These are phyloP conservation scores for Danio choprae DNA, from an alignment of 2,797 vertebrate species.

Conservation along the genomic window DNA sequence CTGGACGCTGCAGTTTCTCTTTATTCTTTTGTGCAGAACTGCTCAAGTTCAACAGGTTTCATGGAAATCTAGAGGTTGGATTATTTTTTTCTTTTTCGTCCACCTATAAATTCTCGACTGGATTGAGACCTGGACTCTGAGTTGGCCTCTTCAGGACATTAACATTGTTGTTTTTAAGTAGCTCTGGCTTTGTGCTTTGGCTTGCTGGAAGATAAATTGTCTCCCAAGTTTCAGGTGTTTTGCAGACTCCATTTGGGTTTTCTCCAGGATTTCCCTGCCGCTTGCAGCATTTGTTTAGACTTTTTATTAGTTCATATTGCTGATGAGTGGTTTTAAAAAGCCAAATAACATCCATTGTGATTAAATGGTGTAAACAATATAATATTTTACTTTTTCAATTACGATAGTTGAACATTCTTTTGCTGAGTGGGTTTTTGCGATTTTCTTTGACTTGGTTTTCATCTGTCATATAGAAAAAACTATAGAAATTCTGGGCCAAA, in stretches of 20 bases:
- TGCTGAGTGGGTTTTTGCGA: no score
- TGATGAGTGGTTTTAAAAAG: neutral
- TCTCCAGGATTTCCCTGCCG: neutral
- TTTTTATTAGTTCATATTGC: neutral
- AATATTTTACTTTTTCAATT: no score
- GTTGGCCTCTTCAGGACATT: neutral
- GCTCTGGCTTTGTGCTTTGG: neutral
- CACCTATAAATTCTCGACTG: conserved; percentile 10
- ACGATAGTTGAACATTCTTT: no score
- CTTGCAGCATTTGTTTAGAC: neutral
- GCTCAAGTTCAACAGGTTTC: neutral
- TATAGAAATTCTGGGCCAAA: no score
- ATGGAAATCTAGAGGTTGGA: neutral
- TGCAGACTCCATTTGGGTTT: conserved; percentile 1
- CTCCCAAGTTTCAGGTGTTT: conserved; percentile 2
- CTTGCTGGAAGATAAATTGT: neutral
- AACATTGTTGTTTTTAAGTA: conserved; percentile 21
- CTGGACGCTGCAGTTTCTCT: neutral
- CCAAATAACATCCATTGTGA: neutral
- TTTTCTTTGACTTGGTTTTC: no score
- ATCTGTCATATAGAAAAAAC: no score
- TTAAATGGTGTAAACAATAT: neutral
- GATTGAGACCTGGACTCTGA: conserved; percentile 10
- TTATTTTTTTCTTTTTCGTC: neutral
- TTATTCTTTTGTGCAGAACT: conserved; percentile 8